These are phyloP conservation scores for Trinorchestia longiramus DNA, from an alignment of 1,140 invertebrate genomes.

Conservation along the genomic window DNA sequence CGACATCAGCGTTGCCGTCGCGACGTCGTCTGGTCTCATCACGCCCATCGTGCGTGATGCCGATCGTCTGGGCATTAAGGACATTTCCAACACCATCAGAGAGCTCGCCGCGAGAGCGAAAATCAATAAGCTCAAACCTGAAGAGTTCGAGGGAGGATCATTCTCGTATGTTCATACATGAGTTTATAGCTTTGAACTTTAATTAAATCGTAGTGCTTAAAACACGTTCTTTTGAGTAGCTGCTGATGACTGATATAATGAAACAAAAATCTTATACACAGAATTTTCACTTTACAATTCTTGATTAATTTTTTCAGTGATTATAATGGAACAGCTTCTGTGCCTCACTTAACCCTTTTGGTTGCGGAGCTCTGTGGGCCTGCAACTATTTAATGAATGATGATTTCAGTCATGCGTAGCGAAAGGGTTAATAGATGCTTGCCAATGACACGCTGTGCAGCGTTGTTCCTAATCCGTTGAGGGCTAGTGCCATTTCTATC, in stretches of 20 bases:
- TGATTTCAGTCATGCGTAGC: too few species aligned
- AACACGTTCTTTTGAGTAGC: not conserved
- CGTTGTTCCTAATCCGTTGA: not conserved
- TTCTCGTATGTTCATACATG: slow-evolving; percentile 69
- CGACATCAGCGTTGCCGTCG: slow-evolving; percentile 78
- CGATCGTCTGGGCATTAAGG: slow-evolving; percentile 71
- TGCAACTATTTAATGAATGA: too few species aligned
- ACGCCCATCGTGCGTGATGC: slow-evolving; percentile 79
- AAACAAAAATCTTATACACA: not conserved
- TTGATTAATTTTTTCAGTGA: too few species aligned
- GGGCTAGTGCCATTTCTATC: not conserved
- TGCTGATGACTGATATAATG: not conserved
- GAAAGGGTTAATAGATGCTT: too few species aligned
- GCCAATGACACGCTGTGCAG: not conserved
- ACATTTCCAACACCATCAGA: slow-evolving; percentile 71
- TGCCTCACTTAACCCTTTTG: too few species aligned
- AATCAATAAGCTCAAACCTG: slow-evolving; percentile 76
- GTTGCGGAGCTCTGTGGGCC: too few species aligned
- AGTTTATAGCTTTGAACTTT: not conserved
- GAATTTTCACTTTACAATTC: not conserved
- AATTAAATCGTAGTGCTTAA: not conserved
- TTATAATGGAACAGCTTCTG: not conserved
- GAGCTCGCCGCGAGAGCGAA: slow-evolving; percentile 75
- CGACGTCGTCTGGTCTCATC: slow-evolving; percentile 77
- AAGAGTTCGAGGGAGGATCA: slow-evolving; percentile 77